phyloP scores from a whole-genome alignment of 2,888 invertebrate species.

The Lepeophtheirus nordmannii region DNA sequence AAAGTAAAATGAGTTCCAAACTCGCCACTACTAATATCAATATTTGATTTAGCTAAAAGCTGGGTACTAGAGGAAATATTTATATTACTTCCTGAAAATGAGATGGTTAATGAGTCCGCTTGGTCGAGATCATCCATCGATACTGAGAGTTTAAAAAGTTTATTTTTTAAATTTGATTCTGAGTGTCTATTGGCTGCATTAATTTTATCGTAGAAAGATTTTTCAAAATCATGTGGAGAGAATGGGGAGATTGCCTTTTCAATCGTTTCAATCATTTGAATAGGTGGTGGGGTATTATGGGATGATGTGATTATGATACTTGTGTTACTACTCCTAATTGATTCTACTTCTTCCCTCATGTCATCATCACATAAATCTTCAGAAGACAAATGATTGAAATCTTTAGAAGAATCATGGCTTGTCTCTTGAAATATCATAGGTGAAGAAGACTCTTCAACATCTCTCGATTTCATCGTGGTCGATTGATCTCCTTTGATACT shows the following conservation, averaged over 20 bases:
- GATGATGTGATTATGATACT: too few relatives aligned
- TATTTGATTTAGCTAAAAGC: slow-evolving; percentile 13
- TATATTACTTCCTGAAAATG: slow-evolving; percentile 9
- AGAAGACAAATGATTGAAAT: neutral
- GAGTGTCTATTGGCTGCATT: neutral
- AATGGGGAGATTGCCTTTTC: neutral
- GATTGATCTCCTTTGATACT: neutral
- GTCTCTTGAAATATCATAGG: too few relatives aligned
- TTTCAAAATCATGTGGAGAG: neutral
- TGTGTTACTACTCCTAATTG: neutral
- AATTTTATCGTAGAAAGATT: neutral
- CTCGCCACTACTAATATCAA: neutral
- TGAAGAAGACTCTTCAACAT: too few relatives aligned
- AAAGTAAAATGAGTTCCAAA: slow-evolving; percentile 9
- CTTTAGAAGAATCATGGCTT: neutral
- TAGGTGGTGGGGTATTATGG: too few relatives aligned
- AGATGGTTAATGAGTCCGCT: slow-evolving; percentile 12
- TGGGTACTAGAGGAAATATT: slow-evolving; percentile 16
- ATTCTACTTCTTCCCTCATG: neutral
- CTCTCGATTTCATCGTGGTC: neutral
- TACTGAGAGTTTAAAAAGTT: slow-evolving; percentile 15
- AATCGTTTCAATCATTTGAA: neutral
- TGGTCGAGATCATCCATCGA: slow-evolving; percentile 14
- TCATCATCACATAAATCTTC: neutral
- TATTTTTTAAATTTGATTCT: slow-evolving; percentile 15